A percentile compares a stretch with the other conserved stretches of the same genome.
Conservation (phyloP, 2,113 vertebrate genomes). For the Phalacrocorax carbo region DNA sequence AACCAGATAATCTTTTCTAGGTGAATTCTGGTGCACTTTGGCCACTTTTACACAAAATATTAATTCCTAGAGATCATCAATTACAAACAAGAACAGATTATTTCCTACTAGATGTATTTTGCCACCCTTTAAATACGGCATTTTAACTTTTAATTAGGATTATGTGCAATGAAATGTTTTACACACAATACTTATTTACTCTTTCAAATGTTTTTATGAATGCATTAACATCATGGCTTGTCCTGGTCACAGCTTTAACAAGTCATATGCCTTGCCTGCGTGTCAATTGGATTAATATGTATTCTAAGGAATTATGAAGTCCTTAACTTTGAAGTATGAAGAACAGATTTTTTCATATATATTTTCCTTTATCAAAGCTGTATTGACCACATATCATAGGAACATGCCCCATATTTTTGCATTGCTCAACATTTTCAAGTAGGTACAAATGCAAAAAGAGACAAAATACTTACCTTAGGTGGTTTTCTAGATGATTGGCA, state of each 20-base stretch:
- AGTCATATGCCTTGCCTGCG: neutral
- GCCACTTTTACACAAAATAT: neutral
- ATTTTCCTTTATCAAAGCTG: neutral
- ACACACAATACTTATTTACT: neutral
- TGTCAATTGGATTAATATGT: neutral
- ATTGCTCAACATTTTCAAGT: neutral
- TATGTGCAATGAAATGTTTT: neutral
- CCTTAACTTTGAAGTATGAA: neutral
- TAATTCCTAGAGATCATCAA: neutral
- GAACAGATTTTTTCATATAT: neutral
- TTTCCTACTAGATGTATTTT: neutral
- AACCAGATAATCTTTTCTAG: neutral
- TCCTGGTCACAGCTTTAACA: neutral
- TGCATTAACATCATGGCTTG: neutral
- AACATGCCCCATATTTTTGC: neutral
- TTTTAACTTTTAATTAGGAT: neutral
- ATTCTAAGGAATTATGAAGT: neutral
- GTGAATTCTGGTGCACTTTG: neutral
- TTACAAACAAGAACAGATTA: neutral
- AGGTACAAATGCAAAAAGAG: neutral
- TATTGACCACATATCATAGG: neutral
- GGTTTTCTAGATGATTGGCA: slow-evolving; percentile 69
- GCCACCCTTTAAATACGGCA: neutral
- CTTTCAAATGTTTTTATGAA: neutral
- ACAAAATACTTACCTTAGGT: slow-evolving; percentile 73